A percentile compares a stretch with the other conserved stretches of the same genome.
Conservation (phyloP, 2,888 invertebrate species). For the Eremobia ochroleuca region DNA sequence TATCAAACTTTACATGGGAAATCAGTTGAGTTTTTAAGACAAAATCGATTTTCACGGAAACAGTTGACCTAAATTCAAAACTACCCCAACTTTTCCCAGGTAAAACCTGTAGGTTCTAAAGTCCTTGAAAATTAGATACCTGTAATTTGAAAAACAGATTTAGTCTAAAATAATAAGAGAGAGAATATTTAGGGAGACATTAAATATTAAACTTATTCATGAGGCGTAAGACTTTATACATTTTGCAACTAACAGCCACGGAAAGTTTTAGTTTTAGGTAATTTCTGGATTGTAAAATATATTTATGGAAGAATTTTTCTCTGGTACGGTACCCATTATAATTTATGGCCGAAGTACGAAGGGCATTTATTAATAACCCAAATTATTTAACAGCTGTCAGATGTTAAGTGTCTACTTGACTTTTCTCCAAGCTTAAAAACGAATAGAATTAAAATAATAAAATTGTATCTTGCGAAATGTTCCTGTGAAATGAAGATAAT, state of each 20-base stretch:
- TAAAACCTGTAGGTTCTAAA: not conserved
- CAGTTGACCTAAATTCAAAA: not conserved
- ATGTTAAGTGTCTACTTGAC: conserved; percentile 19
- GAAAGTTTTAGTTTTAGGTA: not conserved
- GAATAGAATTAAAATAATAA: conserved; percentile 13
- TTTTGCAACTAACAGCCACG: not conserved
- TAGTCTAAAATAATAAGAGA: not conserved
- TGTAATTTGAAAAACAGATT: not conserved
- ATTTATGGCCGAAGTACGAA: not conserved
- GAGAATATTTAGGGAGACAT: not conserved
- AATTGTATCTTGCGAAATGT: conserved; percentile 18
- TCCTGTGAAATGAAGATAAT: not conserved
- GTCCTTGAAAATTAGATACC: not conserved
- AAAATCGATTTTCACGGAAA: not conserved
- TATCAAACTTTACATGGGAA: not conserved
- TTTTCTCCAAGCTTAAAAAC: not conserved
- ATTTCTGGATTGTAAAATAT: not conserved
- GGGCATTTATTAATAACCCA: conserved; percentile 4
- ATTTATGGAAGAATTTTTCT: not conserved
- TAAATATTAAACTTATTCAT: not conserved
- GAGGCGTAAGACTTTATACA: not conserved
- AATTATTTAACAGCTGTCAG: conserved; percentile 30
- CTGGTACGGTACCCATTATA: not conserved
- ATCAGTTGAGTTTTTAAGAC: not conserved
- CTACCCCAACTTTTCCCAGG: not conserved